Evolutionary conservation across 2,113 vertebrate species (phyloP).

Genomic region (Rutilus rutilus): DNA sequence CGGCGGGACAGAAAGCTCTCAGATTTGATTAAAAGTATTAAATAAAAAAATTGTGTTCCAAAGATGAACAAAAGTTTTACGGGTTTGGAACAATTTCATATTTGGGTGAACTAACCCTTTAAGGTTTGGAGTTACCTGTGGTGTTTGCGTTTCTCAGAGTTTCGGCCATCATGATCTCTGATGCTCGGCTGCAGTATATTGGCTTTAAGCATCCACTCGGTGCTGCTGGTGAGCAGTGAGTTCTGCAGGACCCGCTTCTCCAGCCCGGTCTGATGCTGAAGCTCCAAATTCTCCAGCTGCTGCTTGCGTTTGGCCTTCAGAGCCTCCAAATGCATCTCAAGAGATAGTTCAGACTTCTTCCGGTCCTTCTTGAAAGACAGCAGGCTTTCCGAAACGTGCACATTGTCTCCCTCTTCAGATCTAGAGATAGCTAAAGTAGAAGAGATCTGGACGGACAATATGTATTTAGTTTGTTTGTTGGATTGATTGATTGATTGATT

Average conservation of each 20-base stretch:
- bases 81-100: no score
- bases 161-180: conserved; percentile 57
- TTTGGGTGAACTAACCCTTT: conserved; percentile 24
- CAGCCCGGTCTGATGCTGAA: conserved; percentile 64
- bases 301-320: conserved; percentile 66
- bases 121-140: not conserved
- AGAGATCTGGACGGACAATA: conserved; percentile 52
- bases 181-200: conserved; percentile 65
- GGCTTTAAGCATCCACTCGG: conserved; percentile 46
- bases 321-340: conserved; percentile 67
- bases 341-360: conserved; percentile 60
- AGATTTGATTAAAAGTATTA: no score
- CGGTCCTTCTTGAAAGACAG: conserved; percentile 61
- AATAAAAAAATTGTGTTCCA: no score
- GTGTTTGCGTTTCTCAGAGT: conserved; percentile 38
- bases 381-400: conserved; percentile 58
- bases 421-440: conserved; percentile 55
- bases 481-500: not conserved
- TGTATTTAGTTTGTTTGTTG: not conserved
- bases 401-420: conserved; percentile 55
- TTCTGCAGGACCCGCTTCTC: conserved; percentile 71
- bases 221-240: conserved; percentile 52
- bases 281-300: conserved; percentile 70
- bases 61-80: no score
- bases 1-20: no score